Evolutionary conservation across 1,140 invertebrate genomes (phyloP), one percentile per base, ranked within the genome.

Genomic region (Neodiprion fabricii): DNA sequence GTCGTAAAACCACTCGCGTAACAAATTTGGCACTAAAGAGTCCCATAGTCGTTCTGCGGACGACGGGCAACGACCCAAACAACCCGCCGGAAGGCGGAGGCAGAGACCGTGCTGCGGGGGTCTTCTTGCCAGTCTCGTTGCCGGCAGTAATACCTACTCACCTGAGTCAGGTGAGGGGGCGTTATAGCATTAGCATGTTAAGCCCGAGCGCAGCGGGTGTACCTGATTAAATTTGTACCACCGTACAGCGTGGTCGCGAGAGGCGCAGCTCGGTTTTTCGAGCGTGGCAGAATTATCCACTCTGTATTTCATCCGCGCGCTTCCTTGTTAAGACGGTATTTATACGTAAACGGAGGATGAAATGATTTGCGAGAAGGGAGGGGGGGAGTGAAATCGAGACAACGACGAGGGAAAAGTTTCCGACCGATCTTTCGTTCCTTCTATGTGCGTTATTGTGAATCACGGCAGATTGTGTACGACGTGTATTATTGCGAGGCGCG

Each of bases 211-310:
- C 85, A 86, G 85, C 84, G 75, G 85, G 85, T 40, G 28, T 83
- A 83, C 80, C 81, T 86, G 85, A 86, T 86, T 86, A 85, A 86
- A 85, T 86, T 86, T 85, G 82, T 85, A 83, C 83, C 82, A 85
- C 78, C 76, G 80, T 81, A 82, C 83, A 80, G 79, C 72, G 78
- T 81, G 77, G 74, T 40, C 61, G n/a, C 12, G 5, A 17, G 5
- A 17, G n/a, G 9, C 53, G 66, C 75, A 76, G 77, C 71, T 78
- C 79, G 40, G 75, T 78, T 78, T 84, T 85, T 85, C 83, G 85
- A 85, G 3, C 53, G 5, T 61, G n/a, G 53, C 53, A 17, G n/a
- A 61, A 61, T 61, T 61, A 61, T 61, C 53, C 28, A 40, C 28
- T 40, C 28, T 40, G 28, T 40, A 40, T 40, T 40, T 40, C 28